A percentile compares a stretch with the other conserved stretches of the same genome.
phyloP scores from a whole-genome alignment of 2,113 vertebrate species.

The Jaculus jaculus region DNA sequence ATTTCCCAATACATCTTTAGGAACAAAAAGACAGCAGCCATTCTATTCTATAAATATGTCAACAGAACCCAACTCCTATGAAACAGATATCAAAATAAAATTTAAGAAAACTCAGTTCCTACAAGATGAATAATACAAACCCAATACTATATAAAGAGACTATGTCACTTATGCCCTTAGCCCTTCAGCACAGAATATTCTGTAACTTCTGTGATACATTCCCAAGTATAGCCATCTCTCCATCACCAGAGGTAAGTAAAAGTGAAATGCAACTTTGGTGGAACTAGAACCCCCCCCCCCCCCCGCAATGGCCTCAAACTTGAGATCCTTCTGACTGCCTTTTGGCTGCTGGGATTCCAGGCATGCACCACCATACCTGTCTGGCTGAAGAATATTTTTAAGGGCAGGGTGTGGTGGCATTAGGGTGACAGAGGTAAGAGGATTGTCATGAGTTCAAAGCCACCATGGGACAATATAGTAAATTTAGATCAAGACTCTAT shows the following conservation, averaged over 20 bases:
- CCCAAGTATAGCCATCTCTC: conserved; percentile 5
- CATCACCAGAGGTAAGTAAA: conserved; percentile 49
- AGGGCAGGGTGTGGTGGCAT: too few species aligned
- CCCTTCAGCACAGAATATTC: neutral
- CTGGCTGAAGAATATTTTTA: too few species aligned
- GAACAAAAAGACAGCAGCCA: neutral
- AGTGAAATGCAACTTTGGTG: conserved; percentile 13
- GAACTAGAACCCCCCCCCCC: neutral
- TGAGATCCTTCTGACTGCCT: too few species aligned
- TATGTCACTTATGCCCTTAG: neutral
- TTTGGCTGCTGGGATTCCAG: too few species aligned
- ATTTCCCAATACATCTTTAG: conserved; percentile 48
- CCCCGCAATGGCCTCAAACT: too few species aligned
- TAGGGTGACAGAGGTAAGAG: too few species aligned
- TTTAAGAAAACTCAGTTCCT: neutral
- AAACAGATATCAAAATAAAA: neutral
- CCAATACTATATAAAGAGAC: neutral
- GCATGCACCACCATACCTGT: too few species aligned
- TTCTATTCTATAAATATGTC: conserved; percentile 51
- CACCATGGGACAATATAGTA: too few species aligned
- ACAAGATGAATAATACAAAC: neutral
- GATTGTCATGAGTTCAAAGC: too few species aligned
- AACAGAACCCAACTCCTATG: conserved; percentile 25
- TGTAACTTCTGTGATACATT: neutral
- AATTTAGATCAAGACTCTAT: too few species aligned